These are phyloP conservation scores for Amphiprion percula DNA, from an alignment of 2,113 vertebrate species.

Conservation along the genomic window DNA sequence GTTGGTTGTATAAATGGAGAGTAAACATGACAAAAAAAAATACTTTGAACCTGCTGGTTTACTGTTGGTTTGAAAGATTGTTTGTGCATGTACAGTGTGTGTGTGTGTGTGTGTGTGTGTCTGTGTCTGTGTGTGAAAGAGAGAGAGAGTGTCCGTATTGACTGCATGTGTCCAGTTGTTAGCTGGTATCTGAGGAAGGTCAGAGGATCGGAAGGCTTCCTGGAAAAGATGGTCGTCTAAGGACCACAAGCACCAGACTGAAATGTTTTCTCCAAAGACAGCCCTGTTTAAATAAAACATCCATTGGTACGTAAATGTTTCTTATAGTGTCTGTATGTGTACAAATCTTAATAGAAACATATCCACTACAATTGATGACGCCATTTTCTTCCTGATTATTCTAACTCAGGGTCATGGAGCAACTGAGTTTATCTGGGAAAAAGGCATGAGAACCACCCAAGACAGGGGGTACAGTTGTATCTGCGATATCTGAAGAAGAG, in stretches of 20 bases:
- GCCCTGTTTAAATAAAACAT: constrained; percentile 60
- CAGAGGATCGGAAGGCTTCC: constrained; percentile 75
- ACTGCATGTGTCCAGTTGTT: constrained; percentile 62
- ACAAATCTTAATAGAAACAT: neutral
- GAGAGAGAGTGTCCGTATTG: constrained; percentile 32
- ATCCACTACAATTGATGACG: neutral
- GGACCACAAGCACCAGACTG: constrained; percentile 80
- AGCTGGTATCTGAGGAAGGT: constrained; percentile 78
- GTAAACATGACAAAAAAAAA: constrained; percentile 71
- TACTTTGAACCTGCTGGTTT: constrained; percentile 76
- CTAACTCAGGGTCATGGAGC: neutral
- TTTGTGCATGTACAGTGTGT: constrained; percentile 29
- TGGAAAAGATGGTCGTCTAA: constrained; percentile 60
- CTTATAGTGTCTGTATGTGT: neutral
- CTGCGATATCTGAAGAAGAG: constrained; percentile 2
- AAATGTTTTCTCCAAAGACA: constrained; percentile 59
- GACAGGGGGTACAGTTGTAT: neutral
- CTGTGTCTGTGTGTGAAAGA: constrained; percentile 2
- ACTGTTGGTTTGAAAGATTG: constrained; percentile 58
- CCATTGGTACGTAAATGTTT: neutral
- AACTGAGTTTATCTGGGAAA: constrained; percentile 33
- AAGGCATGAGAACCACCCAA: constrained; percentile 36
- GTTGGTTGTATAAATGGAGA: constrained; percentile 77
- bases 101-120: constrained; percentile 26
- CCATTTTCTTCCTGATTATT: neutral